Evolutionary conservation across 2,888 invertebrate genomes (phyloP).

Genomic region (Sarcophaga caerulescens): DNA sequence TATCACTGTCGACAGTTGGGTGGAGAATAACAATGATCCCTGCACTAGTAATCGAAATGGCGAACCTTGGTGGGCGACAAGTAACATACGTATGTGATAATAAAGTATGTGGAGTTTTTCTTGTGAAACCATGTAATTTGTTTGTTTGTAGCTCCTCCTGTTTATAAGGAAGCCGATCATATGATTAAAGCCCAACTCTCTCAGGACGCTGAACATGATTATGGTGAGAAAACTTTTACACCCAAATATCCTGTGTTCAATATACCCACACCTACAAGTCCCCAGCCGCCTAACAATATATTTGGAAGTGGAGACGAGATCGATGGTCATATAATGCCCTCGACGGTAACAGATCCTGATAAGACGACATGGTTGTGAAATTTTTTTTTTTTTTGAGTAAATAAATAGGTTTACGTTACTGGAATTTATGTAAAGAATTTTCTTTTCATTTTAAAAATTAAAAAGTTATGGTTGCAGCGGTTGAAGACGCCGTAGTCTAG

Average conservation of each 20-base stretch:
- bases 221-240: slow-evolving; percentile 70
- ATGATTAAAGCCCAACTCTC: slow-evolving; percentile 70
- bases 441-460: too few relatives aligned
- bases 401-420: neutral
- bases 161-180: slow-evolving; percentile 77
- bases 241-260: slow-evolving; percentile 75
- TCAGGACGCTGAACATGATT: slow-evolving; percentile 68
- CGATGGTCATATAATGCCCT: neutral
- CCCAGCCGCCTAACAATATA: neutral
- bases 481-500: too few relatives aligned
- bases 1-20: slow-evolving; percentile 60
- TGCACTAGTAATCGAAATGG: neutral
- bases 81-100: slow-evolving; percentile 69
- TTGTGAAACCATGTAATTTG: neutral
- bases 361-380: slow-evolving; percentile 71
- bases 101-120: neutral
- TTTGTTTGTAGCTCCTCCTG: slow-evolving; percentile 75
- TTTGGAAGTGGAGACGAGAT: slow-evolving; percentile 12
- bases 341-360: slow-evolving; percentile 56
- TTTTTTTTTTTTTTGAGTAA: neutral
- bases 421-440: too few relatives aligned
- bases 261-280: slow-evolving; percentile 62
- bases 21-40: neutral
- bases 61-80: slow-evolving; percentile 72
- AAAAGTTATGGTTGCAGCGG: too few relatives aligned